Conservation (phyloP, 2,797 vertebrate species). For the Micropoecilia bifurca region DNA sequence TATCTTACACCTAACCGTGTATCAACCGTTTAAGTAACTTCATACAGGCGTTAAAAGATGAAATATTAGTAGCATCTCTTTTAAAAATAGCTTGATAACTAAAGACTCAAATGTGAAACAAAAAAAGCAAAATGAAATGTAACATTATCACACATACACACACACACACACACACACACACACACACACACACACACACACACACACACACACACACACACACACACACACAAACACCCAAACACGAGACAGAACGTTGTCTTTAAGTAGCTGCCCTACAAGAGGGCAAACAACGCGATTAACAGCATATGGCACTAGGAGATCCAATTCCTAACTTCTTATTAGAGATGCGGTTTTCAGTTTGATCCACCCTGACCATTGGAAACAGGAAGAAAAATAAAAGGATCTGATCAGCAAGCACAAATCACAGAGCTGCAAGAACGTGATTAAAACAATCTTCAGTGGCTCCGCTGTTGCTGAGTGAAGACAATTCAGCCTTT, state of each 20-base stretch:
- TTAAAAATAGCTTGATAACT: slow-evolving; percentile 62
- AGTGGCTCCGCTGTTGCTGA: not conserved
- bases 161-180: not conserved
- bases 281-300: slow-evolving; percentile 24
- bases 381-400: not conserved
- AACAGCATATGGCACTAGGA: not conserved
- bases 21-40: slow-evolving; percentile 55
- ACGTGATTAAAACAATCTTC: not conserved
- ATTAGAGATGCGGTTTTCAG: not conserved
- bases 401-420: not conserved
- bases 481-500: not conserved
- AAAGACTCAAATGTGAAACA: slow-evolving; percentile 66
- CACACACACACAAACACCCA: not conserved
- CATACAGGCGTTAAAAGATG: slow-evolving; percentile 63
- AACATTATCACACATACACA: slow-evolving; percentile 13
- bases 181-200: not conserved
- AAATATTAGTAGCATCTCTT: slow-evolving; percentile 73
- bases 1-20: slow-evolving; percentile 68
- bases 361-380: not conserved
- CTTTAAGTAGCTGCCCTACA: slow-evolving; percentile 36
- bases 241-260: slow-evolving; percentile 37
- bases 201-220: not conserved
- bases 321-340: not conserved
- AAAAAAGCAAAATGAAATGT: slow-evolving; percentile 14
- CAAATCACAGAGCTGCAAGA: not conserved